Conservation (phyloP, 2,797 vertebrate species). For the Diglossa cyanea region DNA sequence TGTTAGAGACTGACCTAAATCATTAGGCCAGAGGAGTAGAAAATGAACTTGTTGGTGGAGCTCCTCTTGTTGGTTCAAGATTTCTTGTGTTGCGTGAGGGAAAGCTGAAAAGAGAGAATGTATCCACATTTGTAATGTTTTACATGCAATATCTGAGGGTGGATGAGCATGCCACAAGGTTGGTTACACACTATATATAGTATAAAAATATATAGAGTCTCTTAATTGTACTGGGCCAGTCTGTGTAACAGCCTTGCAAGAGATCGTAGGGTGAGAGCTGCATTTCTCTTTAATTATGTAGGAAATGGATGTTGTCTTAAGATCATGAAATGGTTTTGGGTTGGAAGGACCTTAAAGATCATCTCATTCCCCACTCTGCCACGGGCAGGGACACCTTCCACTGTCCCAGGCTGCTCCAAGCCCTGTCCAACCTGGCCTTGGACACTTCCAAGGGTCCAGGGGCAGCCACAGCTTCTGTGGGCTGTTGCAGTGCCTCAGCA, state of each 20-base stretch:
- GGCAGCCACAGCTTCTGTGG: neutral
- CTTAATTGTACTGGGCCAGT: neutral
- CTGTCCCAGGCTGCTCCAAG: neutral
- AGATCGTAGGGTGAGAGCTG: neutral
- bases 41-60: neutral
- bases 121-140: neutral
- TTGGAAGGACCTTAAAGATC: neutral
- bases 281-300: rapidly evolving
- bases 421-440: rapidly evolving
- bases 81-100: neutral
- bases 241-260: neutral
- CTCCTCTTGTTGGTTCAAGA: neutral
- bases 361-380: rapidly evolving
- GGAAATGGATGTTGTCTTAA: neutral
- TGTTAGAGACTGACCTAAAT: neutral
- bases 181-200: rapidly evolving
- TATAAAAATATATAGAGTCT: neutral
- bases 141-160: rapidly evolving
- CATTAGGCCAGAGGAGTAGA: neutral
- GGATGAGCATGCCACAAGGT: neutral
- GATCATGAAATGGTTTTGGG: neutral
- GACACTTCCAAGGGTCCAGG: neutral
- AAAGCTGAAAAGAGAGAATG: neutral
- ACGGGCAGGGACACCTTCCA: neutral
- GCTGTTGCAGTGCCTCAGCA: neutral